Evolutionary conservation across 2,113 vertebrate genomes (phyloP).

Genomic region (Eulemur macaco): DNA sequence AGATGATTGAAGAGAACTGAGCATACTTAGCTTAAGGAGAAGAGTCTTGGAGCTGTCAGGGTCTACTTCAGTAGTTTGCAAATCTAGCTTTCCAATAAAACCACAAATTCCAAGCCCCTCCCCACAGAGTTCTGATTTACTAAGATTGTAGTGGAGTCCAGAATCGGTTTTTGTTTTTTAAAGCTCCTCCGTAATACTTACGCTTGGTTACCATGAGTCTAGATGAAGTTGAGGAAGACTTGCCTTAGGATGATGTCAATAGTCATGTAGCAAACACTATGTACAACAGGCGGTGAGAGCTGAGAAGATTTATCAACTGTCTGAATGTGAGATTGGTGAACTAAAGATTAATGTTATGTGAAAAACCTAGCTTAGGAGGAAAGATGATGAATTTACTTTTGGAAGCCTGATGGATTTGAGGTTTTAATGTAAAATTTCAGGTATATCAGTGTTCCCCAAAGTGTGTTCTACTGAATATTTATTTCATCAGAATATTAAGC

Average conservation of each 20-base stretch:
- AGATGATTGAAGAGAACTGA: not conserved
- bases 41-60: not conserved
- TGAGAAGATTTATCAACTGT: not conserved
- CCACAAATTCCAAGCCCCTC: not conserved
- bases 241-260: not conserved
- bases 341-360: conserved; percentile 6
- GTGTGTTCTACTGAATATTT: not conserved
- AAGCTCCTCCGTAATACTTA: not conserved
- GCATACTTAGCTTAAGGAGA: not conserved
- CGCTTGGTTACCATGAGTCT: not conserved
- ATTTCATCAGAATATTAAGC: not conserved
- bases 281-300: not conserved
- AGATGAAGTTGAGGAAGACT: not conserved
- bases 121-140: not conserved
- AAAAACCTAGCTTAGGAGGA: not conserved
- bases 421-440: conserved; percentile 39
- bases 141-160: not conserved
- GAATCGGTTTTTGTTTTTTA: not conserved
- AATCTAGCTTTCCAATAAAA: not conserved
- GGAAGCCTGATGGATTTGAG: not conserved
- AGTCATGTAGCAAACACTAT: not conserved
- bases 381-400: conserved; percentile 3
- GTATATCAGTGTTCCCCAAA: not conserved
- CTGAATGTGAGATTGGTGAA: not conserved
- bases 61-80: not conserved